phyloP scores from a whole-genome alignment of 2,113 vertebrate genomes.

The Sarotherodon lohbergeri region DNA sequence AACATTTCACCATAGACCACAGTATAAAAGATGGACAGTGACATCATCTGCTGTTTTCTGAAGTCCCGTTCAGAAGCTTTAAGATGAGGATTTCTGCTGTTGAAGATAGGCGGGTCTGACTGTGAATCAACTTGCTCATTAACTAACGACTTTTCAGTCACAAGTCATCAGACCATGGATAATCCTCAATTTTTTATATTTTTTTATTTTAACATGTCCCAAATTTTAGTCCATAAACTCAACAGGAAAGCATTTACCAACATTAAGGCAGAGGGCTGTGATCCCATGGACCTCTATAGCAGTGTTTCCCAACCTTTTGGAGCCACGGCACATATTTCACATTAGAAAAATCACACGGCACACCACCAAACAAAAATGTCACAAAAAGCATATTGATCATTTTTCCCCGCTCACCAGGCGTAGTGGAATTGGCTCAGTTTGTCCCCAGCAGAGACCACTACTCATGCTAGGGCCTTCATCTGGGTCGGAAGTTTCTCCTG shows the following conservation, averaged over 20 bases:
- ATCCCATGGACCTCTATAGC: neutral
- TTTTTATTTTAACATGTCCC: neutral
- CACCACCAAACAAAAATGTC: neutral
- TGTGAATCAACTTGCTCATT: neutral
- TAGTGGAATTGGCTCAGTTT: neutral
- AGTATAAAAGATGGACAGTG: neutral
- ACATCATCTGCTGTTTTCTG: neutral
- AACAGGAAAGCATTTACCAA: neutral
- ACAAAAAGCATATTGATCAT: neutral
- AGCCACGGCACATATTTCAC: neutral
- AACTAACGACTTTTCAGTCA: neutral
- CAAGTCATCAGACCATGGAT: neutral
- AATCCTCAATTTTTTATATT: neutral
- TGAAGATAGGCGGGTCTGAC: neutral
- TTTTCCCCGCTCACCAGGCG: fast-evolving
- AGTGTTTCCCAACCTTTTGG: neutral
- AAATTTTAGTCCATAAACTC: neutral
- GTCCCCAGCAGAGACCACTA: neutral
- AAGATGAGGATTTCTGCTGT: neutral
- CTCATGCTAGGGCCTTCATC: neutral
- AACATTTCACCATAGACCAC: neutral
- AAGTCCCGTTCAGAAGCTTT: neutral
- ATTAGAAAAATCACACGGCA: neutral
- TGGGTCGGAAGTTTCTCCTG: neutral
- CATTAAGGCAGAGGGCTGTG: neutral